Evolutionary conservation across 2,113 vertebrate genomes (phyloP).

Genomic region (Cyanistes caeruleus): DNA sequence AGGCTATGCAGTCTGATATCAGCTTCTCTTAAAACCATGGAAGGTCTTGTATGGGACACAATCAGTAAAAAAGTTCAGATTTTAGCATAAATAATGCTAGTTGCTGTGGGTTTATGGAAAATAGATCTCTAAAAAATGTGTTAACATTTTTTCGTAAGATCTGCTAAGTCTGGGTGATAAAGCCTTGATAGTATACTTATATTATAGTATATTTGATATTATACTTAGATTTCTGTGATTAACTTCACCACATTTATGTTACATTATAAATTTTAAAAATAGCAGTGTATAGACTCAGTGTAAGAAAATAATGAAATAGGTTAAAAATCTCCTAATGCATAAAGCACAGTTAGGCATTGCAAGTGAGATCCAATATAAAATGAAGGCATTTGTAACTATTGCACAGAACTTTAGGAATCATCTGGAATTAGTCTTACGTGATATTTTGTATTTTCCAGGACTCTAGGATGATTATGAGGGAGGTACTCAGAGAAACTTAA

Average conservation of each 20-base stretch:
- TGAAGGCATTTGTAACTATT: not conserved
- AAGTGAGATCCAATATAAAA: not conserved
- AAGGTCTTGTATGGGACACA: not conserved
- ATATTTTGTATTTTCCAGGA: not conserved
- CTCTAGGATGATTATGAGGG: not conserved
- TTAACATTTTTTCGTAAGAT: not conserved
- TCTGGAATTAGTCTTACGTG: not conserved
- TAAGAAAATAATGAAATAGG: not conserved
- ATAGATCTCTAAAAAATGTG: not conserved
- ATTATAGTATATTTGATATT: no score
- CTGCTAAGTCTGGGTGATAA: not conserved
- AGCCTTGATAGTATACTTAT: not conserved
- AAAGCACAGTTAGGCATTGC: not conserved
- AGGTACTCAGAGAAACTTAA: not conserved
- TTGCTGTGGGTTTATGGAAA: not conserved
- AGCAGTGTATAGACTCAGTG: not conserved
- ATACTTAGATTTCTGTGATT: not conserved
- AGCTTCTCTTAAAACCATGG: not conserved
- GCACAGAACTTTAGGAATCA: not conserved
- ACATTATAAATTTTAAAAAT: not conserved
- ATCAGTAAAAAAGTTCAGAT: not conserved
- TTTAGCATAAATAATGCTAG: not conserved
- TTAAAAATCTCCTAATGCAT: not conserved
- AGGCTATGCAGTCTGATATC: not conserved
- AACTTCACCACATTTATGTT: not conserved